Evolutionary conservation across 2,797 vertebrate species (phyloP).

Genomic region (Neopelma chrysocephalum): DNA sequence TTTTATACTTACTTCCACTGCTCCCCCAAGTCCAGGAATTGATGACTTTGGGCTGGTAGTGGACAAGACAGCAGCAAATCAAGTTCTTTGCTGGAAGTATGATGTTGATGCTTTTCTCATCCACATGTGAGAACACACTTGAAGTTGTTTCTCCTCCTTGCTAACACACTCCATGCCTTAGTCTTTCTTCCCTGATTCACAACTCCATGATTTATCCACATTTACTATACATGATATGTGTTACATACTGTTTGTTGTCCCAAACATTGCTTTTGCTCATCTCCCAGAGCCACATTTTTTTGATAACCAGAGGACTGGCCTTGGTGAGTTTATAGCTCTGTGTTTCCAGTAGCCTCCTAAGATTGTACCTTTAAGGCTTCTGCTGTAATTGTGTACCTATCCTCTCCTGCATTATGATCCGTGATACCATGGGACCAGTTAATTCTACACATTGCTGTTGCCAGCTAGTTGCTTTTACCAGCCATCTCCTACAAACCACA

Average conservation of each 20-base stretch:
- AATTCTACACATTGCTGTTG: too few relatives aligned
- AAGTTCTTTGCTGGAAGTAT: background rate
- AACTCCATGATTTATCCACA: accelerated
- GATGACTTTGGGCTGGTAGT: background rate
- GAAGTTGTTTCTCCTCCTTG: accelerated
- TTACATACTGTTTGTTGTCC: background rate
- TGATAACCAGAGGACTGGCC: too few relatives aligned
- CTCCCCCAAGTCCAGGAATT: background rate
- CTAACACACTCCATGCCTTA: accelerated
- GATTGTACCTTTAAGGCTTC: background rate
- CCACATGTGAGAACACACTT: accelerated
- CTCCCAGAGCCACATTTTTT: background rate
- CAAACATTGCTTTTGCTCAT: background rate
- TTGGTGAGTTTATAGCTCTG: background rate
- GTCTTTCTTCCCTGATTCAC: background rate
- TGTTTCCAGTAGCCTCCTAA: background rate
- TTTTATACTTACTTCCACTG: background rate
- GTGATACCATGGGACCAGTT: too few relatives aligned
- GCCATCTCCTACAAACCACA: background rate
- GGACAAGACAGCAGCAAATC: background rate
- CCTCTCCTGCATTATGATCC: accelerated
- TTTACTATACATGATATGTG: background rate
- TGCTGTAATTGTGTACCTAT: accelerated
- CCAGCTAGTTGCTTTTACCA: background rate
- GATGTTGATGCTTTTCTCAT: background rate